Evolutionary conservation across 1,140 invertebrate species (phyloP).

Genomic region (Bilobella aurantiaca): DNA sequence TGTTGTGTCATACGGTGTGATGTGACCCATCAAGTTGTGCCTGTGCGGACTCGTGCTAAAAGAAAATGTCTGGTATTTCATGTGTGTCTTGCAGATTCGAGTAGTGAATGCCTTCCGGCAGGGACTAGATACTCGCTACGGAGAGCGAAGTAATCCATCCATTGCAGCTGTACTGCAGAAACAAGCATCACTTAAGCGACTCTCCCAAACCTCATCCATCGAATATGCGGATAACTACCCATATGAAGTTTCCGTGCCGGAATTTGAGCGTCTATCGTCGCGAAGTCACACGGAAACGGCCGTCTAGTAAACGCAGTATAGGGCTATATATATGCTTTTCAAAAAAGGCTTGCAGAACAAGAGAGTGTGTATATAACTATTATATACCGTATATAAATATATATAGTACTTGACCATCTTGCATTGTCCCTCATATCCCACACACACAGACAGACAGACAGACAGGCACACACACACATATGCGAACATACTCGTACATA

Average conservation of each 20-base stretch:
- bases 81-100: slow-evolving; percentile 74
- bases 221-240: slow-evolving; percentile 80
- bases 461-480: too few relatives aligned
- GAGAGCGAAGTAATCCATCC: slow-evolving; percentile 78
- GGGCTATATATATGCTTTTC: too few relatives aligned
- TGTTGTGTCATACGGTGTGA: slow-evolving; percentile 28
- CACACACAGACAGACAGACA: too few relatives aligned
- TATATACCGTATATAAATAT: too few relatives aligned
- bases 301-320: too few relatives aligned
- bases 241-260: slow-evolving; percentile 72
- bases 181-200: slow-evolving; percentile 78
- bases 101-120: slow-evolving; percentile 99
- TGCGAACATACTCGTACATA: too few relatives aligned
- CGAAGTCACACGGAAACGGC: slow-evolving; percentile 88
- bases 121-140: slow-evolving; percentile 87
- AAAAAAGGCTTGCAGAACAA: too few relatives aligned
- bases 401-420: too few relatives aligned
- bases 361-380: too few relatives aligned
- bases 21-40: too few relatives aligned
- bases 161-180: slow-evolving; percentile 80
- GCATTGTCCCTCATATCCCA: too few relatives aligned
- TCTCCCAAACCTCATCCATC: slow-evolving; percentile 80
- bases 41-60: neutral
- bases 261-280: slow-evolving; percentile 77
- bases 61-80: slow-evolving; percentile 19